Evolutionary conservation across 2,113 vertebrate species (phyloP), one percentile per base, ranked within the genome.

Genomic region (Chaetodon auriga): DNA sequence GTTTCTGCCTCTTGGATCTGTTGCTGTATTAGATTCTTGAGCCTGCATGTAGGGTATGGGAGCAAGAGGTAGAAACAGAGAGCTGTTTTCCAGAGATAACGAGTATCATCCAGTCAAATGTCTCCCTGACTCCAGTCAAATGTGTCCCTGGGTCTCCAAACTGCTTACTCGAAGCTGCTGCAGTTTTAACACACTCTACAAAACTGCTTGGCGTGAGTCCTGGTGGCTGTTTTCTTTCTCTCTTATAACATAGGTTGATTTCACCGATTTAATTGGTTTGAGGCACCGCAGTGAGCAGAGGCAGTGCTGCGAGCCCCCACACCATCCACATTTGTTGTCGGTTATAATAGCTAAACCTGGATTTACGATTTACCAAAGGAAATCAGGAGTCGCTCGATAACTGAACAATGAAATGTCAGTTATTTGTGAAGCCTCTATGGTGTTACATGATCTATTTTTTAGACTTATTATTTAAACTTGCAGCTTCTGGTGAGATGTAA

Each of bases 61-160:
- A 79, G 69, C 12, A 69, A 54, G 63, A 68, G 84, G 65, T 30
- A 46, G 62, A 63, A 68, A 48, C 35, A 51, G 43, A 25, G 53
- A 78, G 57, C 38, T 82, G 73, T 69, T 87, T 81, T 35, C 21
- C 45, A 49, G 35, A 62, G 68, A 90, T 73, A 89, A 87, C 45
- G 46, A 48, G 9, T 66, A 66, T 83, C 64, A 81, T 78, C 57
- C 69, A 58, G 68, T 73, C 68, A 74, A 76, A 87, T 68, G 73
- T 86, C n/a, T 86, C 78, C 54, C 36, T 23, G 46, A 62, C 69
- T 68, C 65, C 71, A 49, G 49, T 70, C 64, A 57, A 6, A 80
- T 51, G 61, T 55, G 57, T 84, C 81, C 58, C 83, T 60, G 62
- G 19, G 71, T 89, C 74, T 90, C 55, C n/a, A 69, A 78, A 82